Conservation (phyloP, 2,113 vertebrate genomes). For the Hiodon tergisus region DNA sequence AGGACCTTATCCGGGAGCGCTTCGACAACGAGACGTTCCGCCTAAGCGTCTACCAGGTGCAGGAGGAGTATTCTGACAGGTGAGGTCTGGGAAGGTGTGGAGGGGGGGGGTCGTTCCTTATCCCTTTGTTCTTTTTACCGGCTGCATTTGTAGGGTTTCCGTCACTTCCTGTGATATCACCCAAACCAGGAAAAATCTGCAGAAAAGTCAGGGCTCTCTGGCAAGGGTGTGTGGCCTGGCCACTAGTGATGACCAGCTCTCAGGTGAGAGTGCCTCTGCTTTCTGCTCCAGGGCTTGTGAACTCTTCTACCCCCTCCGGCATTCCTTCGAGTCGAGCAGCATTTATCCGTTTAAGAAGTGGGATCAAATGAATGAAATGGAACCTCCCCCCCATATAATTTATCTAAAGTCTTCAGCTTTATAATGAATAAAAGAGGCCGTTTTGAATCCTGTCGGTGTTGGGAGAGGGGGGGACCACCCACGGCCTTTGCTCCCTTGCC, state of each 20-base stretch:
- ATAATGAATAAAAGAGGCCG: not conserved
- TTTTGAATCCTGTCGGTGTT: not conserved
- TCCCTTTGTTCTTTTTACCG: not conserved
- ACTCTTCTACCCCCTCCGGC: not conserved
- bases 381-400: too few species aligned
- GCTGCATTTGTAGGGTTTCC: too few species aligned
- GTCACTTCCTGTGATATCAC: not conserved
- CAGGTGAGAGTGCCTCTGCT: not conserved
- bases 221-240: not conserved
- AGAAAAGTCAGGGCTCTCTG: not conserved
- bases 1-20: slow-evolving; percentile 70
- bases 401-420: too few species aligned
- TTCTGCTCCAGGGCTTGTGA: not conserved
- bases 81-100: slow-evolving; percentile 43
- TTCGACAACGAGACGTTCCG: slow-evolving; percentile 75
- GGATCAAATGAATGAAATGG: not conserved
- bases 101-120: too few species aligned
- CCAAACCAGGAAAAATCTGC: not conserved
- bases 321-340: not conserved
- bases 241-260: not conserved
- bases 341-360: not conserved
- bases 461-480: not conserved
- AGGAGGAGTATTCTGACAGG: slow-evolving; percentile 72
- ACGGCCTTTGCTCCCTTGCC: not conserved
- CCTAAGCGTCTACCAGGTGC: slow-evolving; percentile 75